A percentile compares a stretch with the other conserved stretches of the same genome.
Conservation (phyloP, 1,140 invertebrate species). For the Diuraphis noxia region DNA sequence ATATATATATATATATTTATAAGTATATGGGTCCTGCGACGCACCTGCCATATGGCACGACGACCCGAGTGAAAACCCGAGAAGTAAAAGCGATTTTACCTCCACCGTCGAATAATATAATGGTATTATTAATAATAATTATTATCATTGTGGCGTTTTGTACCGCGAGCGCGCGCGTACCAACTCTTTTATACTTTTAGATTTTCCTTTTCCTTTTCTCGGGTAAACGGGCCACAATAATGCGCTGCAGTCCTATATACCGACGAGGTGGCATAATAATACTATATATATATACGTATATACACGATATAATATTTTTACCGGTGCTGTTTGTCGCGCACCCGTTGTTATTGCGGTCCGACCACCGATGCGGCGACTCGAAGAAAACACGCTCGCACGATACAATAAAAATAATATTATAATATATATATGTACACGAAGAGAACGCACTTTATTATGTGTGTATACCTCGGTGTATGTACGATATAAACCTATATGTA, state of each 20-base stretch:
- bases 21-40: background rate
- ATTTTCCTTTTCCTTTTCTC: conserved; percentile 23
- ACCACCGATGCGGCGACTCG: too few relatives aligned
- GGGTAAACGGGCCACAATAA: background rate
- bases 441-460: background rate
- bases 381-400: background rate
- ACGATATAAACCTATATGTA: background rate
- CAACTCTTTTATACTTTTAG: background rate
- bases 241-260: background rate
- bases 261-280: too few relatives aligned
- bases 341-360: background rate
- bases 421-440: background rate
- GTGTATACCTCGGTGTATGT: background rate
- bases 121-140: conserved; percentile 7
- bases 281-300: background rate
- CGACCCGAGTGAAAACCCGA: conserved; percentile 14
- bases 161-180: background rate
- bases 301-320: too few relatives aligned
- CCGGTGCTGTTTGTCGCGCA: background rate
- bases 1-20: background rate
- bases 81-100: conserved; percentile 11
- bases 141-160: conserved; percentile 19
- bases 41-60: conserved; percentile 52
- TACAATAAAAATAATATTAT: background rate
- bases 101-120: background rate